Evolutionary conservation across 2,113 vertebrate species (phyloP).

Genomic region (Chauna torquata): DNA sequence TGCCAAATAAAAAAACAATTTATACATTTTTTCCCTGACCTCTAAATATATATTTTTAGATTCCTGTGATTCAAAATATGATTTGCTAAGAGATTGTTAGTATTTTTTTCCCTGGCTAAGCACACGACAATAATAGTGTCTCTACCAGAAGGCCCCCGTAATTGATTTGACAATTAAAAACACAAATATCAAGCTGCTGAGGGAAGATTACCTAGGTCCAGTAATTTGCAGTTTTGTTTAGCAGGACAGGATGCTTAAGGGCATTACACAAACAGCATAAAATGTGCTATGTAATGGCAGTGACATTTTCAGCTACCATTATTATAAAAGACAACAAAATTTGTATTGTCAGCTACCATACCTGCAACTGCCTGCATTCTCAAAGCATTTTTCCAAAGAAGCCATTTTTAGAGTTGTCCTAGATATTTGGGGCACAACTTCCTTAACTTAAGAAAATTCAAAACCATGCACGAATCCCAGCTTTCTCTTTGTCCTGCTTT

Average conservation of each 20-base stretch:
- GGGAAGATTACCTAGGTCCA: conserved; percentile 60
- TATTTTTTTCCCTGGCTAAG: conserved; percentile 19
- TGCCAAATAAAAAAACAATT: background rate
- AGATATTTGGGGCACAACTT: background rate
- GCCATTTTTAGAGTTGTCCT: background rate
- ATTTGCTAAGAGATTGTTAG: conserved; percentile 9
- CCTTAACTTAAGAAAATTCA: background rate
- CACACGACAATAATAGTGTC: conserved; percentile 23
- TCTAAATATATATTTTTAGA: conserved; percentile 3
- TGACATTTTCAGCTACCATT: conserved; percentile 76
- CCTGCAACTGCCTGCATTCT: background rate
- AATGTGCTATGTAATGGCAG: conserved; percentile 50
- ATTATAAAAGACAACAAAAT: conserved; percentile 72
- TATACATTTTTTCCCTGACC: background rate
- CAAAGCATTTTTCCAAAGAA: conserved; percentile 6
- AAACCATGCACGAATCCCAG: background rate
- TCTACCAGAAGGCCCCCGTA: conserved; percentile 41
- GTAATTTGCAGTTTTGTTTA: conserved; percentile 70
- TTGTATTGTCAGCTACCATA: conserved; percentile 47
- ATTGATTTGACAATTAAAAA: conserved; percentile 80
- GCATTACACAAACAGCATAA: conserved; percentile 59
- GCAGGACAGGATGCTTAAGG: conserved; percentile 67
- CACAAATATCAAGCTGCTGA: conserved; percentile 68
- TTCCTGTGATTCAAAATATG: background rate
- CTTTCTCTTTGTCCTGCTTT: background rate